A percentile compares a stretch with the other conserved stretches of the same genome.
These are phyloP conservation scores for Synanthedon myopaeformis DNA, from an alignment of 2,888 invertebrate species.

Conservation along the genomic window DNA sequence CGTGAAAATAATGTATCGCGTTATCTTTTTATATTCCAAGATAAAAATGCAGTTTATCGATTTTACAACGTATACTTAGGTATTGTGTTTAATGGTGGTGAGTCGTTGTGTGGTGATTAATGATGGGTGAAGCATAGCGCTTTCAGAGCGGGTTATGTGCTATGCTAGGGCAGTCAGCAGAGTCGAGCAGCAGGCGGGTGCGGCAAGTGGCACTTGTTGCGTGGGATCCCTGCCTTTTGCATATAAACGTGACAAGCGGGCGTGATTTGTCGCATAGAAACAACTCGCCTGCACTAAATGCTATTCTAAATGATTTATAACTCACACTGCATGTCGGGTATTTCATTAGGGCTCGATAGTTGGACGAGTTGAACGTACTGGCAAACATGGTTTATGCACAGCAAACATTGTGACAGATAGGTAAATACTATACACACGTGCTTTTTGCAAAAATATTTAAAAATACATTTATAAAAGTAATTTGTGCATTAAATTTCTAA, in stretches of 20 bases:
- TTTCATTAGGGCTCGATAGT: conserved; percentile 5
- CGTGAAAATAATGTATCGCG: background rate
- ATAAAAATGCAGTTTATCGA: too few species aligned
- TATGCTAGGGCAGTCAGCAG: conserved; percentile 6
- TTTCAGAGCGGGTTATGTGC: background rate
- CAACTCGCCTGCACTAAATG: conserved; percentile 28
- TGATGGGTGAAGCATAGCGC: background rate
- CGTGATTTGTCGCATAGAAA: conserved; percentile 38
- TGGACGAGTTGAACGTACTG: background rate
- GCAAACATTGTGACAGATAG: background rate
- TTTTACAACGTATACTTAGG: too few species aligned
- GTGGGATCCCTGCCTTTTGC: conserved; percentile 40
- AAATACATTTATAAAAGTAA: too few species aligned
- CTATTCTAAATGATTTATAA: conserved; percentile 18
- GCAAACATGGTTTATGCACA: background rate
- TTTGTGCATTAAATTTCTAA: too few species aligned
- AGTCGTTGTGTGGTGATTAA: background rate
- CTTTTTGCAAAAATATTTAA: too few species aligned
- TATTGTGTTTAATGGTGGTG: too few species aligned
- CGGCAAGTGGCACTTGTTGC: conserved; percentile 47
- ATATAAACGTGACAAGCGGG: conserved; percentile 34
- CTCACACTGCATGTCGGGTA: conserved; percentile 2
- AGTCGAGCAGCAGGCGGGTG: conserved; percentile 16
- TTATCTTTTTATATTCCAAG: too few species aligned
- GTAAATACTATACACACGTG: background rate